Evolutionary conservation across 2,888 invertebrate species (phyloP).

Genomic region (Thymelicus lineola): DNA sequence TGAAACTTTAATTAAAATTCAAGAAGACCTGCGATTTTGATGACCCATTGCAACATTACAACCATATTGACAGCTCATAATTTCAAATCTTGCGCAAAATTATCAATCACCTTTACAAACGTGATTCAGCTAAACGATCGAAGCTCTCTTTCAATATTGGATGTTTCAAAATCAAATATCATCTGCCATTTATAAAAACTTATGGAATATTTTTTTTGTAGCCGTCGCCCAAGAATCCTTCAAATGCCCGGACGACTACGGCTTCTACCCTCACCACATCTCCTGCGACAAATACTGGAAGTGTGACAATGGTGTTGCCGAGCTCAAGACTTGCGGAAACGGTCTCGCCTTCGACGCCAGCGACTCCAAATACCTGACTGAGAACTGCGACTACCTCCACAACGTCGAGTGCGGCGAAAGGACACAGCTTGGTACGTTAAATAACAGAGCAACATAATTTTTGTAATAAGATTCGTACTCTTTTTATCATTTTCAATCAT

Average conservation of each 20-base stretch:
- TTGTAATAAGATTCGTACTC: conserved; percentile 12
- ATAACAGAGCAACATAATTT: background rate
- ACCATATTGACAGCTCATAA: conserved; percentile 58
- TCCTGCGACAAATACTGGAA: conserved; percentile 98
- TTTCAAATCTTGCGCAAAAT: conserved; percentile 36
- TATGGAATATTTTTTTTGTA: conserved; percentile 67
- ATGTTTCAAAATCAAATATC: background rate
- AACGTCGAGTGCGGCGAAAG: conserved; percentile 97
- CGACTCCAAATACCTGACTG: conserved; percentile 95
- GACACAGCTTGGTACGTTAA: conserved; percentile 90
- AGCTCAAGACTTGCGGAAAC: conserved; percentile 97
- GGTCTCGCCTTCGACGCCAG: conserved; percentile 96
- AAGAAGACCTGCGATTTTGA: conserved; percentile 52
- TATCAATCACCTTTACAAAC: background rate
- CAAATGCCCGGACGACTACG: conserved; percentile 97
- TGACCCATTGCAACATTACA: conserved; percentile 57
- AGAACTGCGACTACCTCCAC: conserved; percentile 98
- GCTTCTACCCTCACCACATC: conserved; percentile 95
- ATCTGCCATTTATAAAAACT: background rate
- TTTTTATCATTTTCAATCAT: conserved; percentile 4
- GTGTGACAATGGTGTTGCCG: conserved; percentile 95
- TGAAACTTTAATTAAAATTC: conserved; percentile 75
- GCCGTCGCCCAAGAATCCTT: conserved; percentile 92
- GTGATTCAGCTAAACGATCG: background rate
- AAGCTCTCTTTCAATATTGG: conserved; percentile 7